phyloP scores from a whole-genome alignment of 2,113 vertebrate species.

The Casuarius casuarius region DNA sequence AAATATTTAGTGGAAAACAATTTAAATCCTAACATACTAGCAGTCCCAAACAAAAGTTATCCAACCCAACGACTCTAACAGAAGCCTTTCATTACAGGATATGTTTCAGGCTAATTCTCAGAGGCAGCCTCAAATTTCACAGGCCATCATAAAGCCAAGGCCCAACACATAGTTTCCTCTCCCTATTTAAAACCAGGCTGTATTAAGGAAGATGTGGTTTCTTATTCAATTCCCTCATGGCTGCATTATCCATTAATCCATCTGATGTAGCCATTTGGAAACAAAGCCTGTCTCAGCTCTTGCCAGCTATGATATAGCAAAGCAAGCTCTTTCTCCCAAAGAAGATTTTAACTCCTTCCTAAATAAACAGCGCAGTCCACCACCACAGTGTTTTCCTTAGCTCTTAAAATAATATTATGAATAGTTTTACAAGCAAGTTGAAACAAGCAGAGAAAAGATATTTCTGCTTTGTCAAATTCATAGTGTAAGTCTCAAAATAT shows the following conservation, averaged over 20 bases:
- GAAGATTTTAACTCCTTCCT: neutral
- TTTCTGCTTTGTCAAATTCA: neutral
- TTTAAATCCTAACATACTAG: neutral
- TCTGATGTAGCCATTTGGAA: neutral
- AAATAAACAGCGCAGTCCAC: neutral
- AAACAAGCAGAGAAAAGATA: neutral
- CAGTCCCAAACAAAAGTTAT: neutral
- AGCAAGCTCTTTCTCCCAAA: neutral
- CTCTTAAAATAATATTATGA: neutral
- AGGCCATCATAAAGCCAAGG: neutral
- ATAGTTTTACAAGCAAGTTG: neutral
- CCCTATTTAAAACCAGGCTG: neutral
- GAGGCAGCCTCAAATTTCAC: neutral
- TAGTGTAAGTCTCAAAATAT: neutral
- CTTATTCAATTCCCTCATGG: neutral
- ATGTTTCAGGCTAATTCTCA: neutral
- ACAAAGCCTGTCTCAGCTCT: neutral
- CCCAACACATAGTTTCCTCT: neutral
- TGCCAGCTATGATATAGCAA: neutral
- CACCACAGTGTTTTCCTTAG: neutral
- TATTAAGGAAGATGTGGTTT: neutral
- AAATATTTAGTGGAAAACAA: neutral
- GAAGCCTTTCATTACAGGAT: neutral
- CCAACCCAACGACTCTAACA: neutral
- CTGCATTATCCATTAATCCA: neutral